These are phyloP conservation scores for Drosophila pullipes DNA, from an alignment of 2,888 invertebrate genomes.

Conservation along the genomic window DNA sequence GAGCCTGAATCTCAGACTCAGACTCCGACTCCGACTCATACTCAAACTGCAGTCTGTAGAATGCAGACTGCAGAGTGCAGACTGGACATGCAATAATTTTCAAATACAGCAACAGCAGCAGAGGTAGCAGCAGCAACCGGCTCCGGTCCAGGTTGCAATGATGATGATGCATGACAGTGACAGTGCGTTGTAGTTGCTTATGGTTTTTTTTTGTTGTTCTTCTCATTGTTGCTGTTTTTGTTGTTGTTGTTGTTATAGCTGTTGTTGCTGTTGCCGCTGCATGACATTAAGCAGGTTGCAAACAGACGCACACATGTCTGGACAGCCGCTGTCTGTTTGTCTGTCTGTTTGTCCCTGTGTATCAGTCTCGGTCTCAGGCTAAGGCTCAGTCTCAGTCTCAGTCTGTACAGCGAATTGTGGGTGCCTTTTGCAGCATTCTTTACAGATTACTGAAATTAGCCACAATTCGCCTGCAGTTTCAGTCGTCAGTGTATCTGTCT, in stretches of 20 bases:
- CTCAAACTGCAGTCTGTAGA: conserved; percentile 40
- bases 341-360: conserved; percentile 25
- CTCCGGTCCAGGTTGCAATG: conserved; percentile 59
- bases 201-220: conserved; percentile 27
- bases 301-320: conserved; percentile 73
- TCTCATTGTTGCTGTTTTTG: conserved; percentile 25
- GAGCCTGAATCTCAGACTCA: conserved; percentile 34
- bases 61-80: conserved; percentile 42
- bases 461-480: conserved; percentile 63
- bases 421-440: conserved; percentile 77
- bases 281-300: conserved; percentile 83
- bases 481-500: conserved; percentile 13
- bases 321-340: conserved; percentile 48
- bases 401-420: conserved; percentile 80
- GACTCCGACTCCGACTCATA: conserved; percentile 4
- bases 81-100: conserved; percentile 80
- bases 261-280: conserved; percentile 70
- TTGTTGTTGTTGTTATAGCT: conserved; percentile 30
- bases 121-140: conserved; percentile 39
- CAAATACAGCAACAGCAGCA: conserved; percentile 68
- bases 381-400: conserved; percentile 17
- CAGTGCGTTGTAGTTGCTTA: conserved; percentile 75
- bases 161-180: conserved; percentile 82
- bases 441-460: conserved; percentile 78
- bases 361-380: conserved; percentile 13